Conservation (phyloP, 2,797 vertebrate species). For the Artibeus jamaicensis region DNA sequence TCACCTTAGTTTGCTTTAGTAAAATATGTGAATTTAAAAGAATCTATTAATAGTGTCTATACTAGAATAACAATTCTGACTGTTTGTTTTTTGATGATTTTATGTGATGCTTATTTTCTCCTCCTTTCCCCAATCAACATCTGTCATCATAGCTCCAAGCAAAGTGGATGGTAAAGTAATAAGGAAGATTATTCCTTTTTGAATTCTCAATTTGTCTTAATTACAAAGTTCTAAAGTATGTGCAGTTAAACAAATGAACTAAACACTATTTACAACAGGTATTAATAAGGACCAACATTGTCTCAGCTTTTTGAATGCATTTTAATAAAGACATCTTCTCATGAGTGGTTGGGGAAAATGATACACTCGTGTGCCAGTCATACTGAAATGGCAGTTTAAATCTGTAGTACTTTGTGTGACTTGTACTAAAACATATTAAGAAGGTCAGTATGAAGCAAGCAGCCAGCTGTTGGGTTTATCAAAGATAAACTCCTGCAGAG, state of each 20-base stretch:
- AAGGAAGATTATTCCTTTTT: constrained; percentile 83
- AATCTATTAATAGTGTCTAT: background rate
- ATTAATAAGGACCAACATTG: constrained; percentile 75
- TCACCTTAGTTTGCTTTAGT: background rate
- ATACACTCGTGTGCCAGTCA: constrained; percentile 78
- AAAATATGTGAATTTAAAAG: constrained; percentile 18
- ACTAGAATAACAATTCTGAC: constrained; percentile 1
- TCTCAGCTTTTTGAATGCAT: constrained; percentile 69
- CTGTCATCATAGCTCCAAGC: constrained; percentile 80
- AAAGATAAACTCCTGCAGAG: constrained; percentile 91
- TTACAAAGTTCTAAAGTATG: constrained; percentile 81
- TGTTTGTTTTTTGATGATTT: constrained; percentile 37
- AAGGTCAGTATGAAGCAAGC: constrained; percentile 89
- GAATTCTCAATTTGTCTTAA: constrained; percentile 84
- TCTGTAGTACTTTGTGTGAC: constrained; percentile 77
- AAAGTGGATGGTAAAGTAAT: constrained; percentile 82
- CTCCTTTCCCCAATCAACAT: constrained; percentile 77
- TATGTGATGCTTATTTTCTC: constrained; percentile 67
- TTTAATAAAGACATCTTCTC: constrained; percentile 77
- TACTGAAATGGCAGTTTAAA: constrained; percentile 78
- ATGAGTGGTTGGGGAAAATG: constrained; percentile 74
- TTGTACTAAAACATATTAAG: constrained; percentile 81
- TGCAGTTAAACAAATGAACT: constrained; percentile 79
- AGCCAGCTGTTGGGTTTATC: constrained; percentile 94
- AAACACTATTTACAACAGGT: constrained; percentile 73